These are phyloP conservation scores for Eulemur macaco DNA, from an alignment of 2,113 vertebrate species.

Conservation along the genomic window DNA sequence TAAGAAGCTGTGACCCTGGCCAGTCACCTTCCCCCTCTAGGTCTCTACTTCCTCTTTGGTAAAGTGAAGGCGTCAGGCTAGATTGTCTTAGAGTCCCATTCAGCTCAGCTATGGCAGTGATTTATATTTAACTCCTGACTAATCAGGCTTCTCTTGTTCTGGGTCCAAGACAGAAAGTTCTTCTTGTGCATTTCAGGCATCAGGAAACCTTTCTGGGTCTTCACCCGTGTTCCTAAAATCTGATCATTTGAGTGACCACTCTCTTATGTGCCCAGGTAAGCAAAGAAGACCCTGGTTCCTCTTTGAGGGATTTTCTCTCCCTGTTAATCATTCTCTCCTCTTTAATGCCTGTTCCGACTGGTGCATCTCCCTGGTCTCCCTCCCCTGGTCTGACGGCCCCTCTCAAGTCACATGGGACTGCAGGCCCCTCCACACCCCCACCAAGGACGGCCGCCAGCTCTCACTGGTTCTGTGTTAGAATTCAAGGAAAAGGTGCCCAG, in stretches of 20 bases:
- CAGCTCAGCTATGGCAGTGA: not conserved
- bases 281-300: not conserved
- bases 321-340: not conserved
- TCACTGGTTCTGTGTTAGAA: not conserved
- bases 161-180: not conserved
- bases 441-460: not conserved
- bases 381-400: not conserved
- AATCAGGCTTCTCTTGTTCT: not conserved
- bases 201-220: not conserved
- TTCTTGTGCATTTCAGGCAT: not conserved
- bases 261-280: not conserved
- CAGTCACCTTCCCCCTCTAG: not conserved
- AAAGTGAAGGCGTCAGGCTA: not conserved
- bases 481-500: not conserved
- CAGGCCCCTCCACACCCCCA: not conserved
- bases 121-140: not conserved
- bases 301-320: not conserved
- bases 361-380: not conserved
- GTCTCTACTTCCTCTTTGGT: not conserved
- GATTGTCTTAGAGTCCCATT: not conserved
- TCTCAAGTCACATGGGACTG: fast-evolving
- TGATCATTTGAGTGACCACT: not conserved
- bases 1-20: not conserved
- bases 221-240: not conserved
- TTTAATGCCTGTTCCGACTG: not conserved